Evolutionary conservation across 2,797 vertebrate genomes (phyloP), one percentile per base, ranked within the genome.

Genomic region (Synaphobranchus kaupii): DNA sequence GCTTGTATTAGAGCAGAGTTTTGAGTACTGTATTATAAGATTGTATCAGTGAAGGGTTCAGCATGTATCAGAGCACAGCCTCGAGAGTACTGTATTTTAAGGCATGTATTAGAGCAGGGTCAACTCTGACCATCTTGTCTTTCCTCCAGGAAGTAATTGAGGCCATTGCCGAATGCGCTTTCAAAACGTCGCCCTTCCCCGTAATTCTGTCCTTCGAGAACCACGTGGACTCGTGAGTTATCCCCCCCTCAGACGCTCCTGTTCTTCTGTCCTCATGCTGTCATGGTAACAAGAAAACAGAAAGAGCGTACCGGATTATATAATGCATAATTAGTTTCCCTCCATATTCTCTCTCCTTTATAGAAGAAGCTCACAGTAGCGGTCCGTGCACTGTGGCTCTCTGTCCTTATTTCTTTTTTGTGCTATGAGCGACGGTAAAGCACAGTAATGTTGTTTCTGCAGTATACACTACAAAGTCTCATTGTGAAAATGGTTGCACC

Each of bases 141-240:
- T 28, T 76, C 80, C 86, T 89, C 86, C 89, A 96, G 96, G 95
- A 97, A 94, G 96, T 97, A n/a, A 98, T 97, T 90, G 96, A 96
- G 95, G 95, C 95, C 82, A 97, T 97, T 85, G 94, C 98, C 73
- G 98, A 99, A 84, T 99, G 98, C 85, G 98, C 98, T 34, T 99
- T 99, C 95, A 99, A 99, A 96, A 99, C 98, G 0, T 99, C 97
- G 0, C 97, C 97, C 52, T 98, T 96, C 82, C 97, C 97, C n/a
- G 95, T 98, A 90, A 97, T 98, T 83, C 96, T 98, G 86, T 98
- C 97, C 56, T 98, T 98, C 91, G 97, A 98, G 93, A 98, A 98
- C 90, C 97, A 98, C 0, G 97, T 98, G 92, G 97, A 99, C 95
- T 99, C 98, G 98, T 99, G 95, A 99, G 98, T 97, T 95, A 90